phyloP scores from a whole-genome alignment of 2,888 invertebrate genomes.

The Drosophila monieri region DNA sequence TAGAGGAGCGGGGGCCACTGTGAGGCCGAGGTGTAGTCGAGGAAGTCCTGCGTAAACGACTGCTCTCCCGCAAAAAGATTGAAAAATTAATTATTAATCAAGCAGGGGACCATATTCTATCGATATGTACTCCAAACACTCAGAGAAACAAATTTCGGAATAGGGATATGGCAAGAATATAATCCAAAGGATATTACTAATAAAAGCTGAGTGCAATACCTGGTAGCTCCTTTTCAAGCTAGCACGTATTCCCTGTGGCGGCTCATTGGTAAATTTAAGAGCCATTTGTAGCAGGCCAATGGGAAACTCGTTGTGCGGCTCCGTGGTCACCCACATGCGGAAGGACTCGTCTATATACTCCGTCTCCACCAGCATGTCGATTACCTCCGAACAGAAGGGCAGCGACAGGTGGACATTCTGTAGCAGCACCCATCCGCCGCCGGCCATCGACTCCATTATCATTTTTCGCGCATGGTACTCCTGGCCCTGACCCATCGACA shows the following conservation, averaged over 20 bases:
- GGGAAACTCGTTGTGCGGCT: conserved; percentile 96
- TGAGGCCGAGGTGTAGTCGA: conserved; percentile 95
- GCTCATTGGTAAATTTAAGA: conserved; percentile 98
- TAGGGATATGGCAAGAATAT: background rate
- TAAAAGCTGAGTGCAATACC: conserved; percentile 63
- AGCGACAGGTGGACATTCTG: conserved; percentile 98
- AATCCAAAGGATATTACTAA: background rate
- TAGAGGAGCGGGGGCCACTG: conserved; percentile 98
- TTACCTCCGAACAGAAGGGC: conserved; percentile 95
- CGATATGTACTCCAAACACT: background rate
- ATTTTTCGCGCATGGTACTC: conserved; percentile 93
- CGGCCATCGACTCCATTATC: conserved; percentile 90
- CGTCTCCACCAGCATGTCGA: conserved; percentile 94
- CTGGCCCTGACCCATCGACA: conserved; percentile 99
- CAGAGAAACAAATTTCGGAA: background rate
- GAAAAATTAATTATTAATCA: conserved; percentile 36
- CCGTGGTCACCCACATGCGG: conserved; percentile 97
- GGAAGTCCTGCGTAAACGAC: conserved; percentile 89
- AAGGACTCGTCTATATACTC: conserved; percentile 93
- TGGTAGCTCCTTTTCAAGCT: conserved; percentile 97
- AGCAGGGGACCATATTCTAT: conserved; percentile 4
- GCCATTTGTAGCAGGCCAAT: conserved; percentile 95
- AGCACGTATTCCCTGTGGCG: conserved; percentile 97
- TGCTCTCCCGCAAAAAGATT: conserved; percentile 37
- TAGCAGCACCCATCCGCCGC: conserved; percentile 96